Percentiles rank a stretch among this genome's conserved stretches.
Evolutionary conservation across 2,797 vertebrate species (phyloP).

Genomic region (Lacerta viridis): DNA sequence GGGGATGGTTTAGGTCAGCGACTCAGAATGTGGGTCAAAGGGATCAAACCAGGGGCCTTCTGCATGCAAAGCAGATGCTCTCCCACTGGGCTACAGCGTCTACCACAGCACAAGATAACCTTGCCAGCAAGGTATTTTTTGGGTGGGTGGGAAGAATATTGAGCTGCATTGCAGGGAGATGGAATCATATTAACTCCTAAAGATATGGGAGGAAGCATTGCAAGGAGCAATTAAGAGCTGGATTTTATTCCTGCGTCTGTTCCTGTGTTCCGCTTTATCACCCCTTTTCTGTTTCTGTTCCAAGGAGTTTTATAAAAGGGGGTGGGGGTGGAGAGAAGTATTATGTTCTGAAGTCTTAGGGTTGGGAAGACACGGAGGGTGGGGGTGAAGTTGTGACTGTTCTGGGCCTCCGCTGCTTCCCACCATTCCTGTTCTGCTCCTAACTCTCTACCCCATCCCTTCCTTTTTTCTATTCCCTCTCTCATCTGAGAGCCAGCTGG

Average conservation of each 20-base stretch:
- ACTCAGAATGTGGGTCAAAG: no score
- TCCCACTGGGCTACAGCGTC: neutral
- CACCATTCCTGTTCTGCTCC: neutral
- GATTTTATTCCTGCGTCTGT: neutral
- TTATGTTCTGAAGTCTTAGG: neutral
- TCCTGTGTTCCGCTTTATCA: neutral
- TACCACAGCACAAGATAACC: neutral
- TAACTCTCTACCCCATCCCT: neutral
- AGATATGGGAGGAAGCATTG: neutral
- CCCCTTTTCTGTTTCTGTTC: neutral
- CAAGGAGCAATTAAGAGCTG: neutral
- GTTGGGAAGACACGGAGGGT: neutral
- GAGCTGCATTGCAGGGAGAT: neutral
- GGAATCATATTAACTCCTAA: neutral
- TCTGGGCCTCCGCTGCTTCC: neutral
- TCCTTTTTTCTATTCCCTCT: slow-evolving; percentile 1
- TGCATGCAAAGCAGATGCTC: neutral
- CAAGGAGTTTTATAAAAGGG: neutral
- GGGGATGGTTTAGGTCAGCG: no score
- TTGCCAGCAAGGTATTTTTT: neutral
- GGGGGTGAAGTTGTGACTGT: neutral
- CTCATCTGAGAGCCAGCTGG: neutral
- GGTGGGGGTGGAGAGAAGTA: fast-evolving
- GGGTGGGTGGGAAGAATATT: neutral
- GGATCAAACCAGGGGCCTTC: neutral